These are phyloP conservation scores for Genyomyrus donnyi DNA, from an alignment of 2,113 vertebrate genomes.

Conservation along the genomic window DNA sequence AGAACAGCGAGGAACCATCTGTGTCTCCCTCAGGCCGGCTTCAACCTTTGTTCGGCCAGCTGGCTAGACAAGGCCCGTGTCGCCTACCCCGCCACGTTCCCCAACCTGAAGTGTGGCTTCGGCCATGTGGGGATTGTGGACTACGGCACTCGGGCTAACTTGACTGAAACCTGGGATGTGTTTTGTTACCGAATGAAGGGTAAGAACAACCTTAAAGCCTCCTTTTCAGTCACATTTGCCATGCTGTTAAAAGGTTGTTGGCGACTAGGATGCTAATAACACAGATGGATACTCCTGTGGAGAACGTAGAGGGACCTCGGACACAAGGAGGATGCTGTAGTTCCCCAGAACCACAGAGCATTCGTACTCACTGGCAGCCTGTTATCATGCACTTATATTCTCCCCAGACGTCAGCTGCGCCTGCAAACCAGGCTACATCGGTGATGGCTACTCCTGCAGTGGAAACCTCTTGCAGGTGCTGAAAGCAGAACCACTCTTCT, in stretches of 20 bases:
- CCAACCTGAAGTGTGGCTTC: constrained; percentile 73
- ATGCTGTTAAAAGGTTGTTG: not conserved
- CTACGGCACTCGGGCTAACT: constrained; percentile 69
- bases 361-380: not conserved
- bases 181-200: constrained; percentile 90
- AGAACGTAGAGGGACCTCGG: not conserved
- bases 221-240: not conserved
- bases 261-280: not conserved
- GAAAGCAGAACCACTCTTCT: constrained; percentile 62
- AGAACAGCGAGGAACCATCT: not conserved
- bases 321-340: not conserved
- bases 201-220: constrained; percentile 36
- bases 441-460: constrained; percentile 74
- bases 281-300: not conserved
- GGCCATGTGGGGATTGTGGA: constrained; percentile 84
- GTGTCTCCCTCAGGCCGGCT: constrained; percentile 60
- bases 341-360: not conserved
- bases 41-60: constrained; percentile 77
- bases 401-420: constrained; percentile 79
- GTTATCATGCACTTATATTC: constrained; percentile 19
- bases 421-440: constrained; percentile 78
- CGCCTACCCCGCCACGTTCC: constrained; percentile 77
- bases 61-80: constrained; percentile 73
- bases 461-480: constrained; percentile 89
- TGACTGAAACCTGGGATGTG: constrained; percentile 78